Percentiles rank a stretch among this genome's conserved stretches.
These are phyloP conservation scores for Dasysyrphus albostriatus DNA, from an alignment of 2,888 invertebrate genomes.

Conservation along the genomic window DNA sequence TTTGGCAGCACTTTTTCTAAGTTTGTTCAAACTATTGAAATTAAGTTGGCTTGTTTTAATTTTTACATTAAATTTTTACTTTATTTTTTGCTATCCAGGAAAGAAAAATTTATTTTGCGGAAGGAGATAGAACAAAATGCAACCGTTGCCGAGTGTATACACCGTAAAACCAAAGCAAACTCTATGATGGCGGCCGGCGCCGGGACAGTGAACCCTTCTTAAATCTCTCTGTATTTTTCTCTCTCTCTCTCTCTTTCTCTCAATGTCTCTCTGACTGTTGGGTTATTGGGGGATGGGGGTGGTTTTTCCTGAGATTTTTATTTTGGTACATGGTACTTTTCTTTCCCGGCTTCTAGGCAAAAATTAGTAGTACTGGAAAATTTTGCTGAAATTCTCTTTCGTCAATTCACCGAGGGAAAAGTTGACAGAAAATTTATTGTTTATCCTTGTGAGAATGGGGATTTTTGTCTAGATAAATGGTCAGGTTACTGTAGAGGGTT, in stretches of 20 bases:
- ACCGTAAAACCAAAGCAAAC: constrained; percentile 79
- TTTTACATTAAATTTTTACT: neutral
- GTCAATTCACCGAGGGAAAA: constrained; percentile 47
- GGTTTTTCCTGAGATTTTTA: constrained; percentile 63
- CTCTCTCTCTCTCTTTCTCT: neutral
- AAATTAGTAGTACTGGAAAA: constrained; percentile 45
- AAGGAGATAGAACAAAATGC: constrained; percentile 49
- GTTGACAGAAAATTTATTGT: neutral
- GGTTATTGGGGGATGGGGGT: constrained; percentile 51
- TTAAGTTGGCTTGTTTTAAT: neutral
- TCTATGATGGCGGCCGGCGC: constrained; percentile 78
- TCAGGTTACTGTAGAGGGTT: constrained; percentile 55
- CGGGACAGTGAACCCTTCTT: constrained; percentile 79
- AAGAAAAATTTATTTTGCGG: constrained; percentile 52
- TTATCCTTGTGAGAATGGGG: constrained; percentile 39
- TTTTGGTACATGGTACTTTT: neutral
- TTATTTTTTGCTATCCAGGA: constrained; percentile 17
- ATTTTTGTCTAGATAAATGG: constrained; percentile 41
- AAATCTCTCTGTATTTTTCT: constrained; percentile 9
- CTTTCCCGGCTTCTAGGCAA: constrained; percentile 49
- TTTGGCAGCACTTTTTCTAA: constrained; percentile 59
- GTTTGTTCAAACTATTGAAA: neutral
- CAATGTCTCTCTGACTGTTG: constrained; percentile 35
- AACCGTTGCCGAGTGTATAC: constrained; percentile 77
- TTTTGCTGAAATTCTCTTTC: constrained; percentile 25